Evolutionary conservation across 2,113 vertebrate species (phyloP), one percentile per base, ranked within the genome.

Genomic region (Camelus dromedarius): DNA sequence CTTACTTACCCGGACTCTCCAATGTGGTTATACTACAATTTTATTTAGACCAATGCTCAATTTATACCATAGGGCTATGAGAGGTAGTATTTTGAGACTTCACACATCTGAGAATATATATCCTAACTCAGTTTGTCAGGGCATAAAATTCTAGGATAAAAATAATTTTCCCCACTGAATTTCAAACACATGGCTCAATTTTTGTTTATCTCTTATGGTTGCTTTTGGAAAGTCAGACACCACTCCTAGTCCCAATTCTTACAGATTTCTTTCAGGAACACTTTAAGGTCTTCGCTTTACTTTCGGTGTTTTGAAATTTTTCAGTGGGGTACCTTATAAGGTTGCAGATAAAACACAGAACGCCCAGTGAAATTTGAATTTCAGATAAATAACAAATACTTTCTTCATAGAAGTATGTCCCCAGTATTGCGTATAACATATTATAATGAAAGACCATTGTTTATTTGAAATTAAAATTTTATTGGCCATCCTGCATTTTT

Each of bases 221-320:
- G 19, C 70, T 92, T 92, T 73, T 92, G 30, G 30, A 93, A 96
- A 62, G 38, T 62, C 35, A 95, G 13, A 79, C 50, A 15, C 5
- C 70, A 48, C 70, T 62, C 30, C 8, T 91, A 48, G 60, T 13
- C 7, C 32, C 4, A 54, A 75, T 69, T 91, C 28, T 66, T 56
- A 26, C 2, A 56, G 35, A 87, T 35, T 77, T 77, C 20, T 77
- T 82, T 62, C 42, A 69, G 50, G n/a, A 81, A 69, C 8, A 73
- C 32, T 26, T 93, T 90, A 50, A 85, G 18, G 35, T 72, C 8
- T 64, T 82, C 12, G 60, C n/a, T 77, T 70, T 24, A 76, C 52
- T 77, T 86, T 50, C 30, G 48, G 9, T 46, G 20, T 12, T 69
- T 58, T 90, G 73, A 75, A 60, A 82, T 4, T 19, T 92, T 84